Base-by-base conservation (phyloP, 2,888 invertebrate species). In the Ochropacha duplaris region DNA sequence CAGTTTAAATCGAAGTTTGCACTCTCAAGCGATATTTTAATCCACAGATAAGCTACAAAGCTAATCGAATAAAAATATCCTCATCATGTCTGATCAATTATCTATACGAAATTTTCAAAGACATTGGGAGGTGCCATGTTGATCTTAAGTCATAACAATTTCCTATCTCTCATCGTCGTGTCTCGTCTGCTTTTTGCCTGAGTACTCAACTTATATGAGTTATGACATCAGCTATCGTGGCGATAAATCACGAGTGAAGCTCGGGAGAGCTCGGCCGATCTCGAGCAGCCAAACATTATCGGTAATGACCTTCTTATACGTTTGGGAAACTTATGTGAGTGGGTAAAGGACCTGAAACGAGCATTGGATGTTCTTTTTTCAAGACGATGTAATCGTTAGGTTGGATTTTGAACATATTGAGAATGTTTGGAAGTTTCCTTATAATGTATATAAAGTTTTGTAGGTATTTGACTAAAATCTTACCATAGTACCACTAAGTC, bases 201-300 rank as follows among this genome's bases (percentile, higher is more conserved):
- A 31, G 49, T 57, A 50, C 68, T 71, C 68, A 60, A 66, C 65
- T 66, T 65, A 66, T 79, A 78, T 86, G 85, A 88, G 79, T 84
- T 88, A 88, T 88, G 86, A 86, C 77, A 79, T 82, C 79, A 83
- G 81, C 79, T 80, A 83, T 84, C 84, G 80, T 68, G 65, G 68
- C 73, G 66, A 88, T 89, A 87, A 89, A 88, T 88, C 82, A 81
- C 73, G 57, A 57, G 71, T 44, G 44, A 9, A 69, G 66, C 65
- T 63, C 58, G 61, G 60, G 49, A 62, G 58, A 58, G 57, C 66
- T 72, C 65, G 63, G 68, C 72, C 70, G 68, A 74, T 77, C 74
- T 76, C 69, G 39, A 70, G 73, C 71, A 59, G 66, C 69, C 65
- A 63, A 78, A 78, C 78, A 79, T 81, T 81, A 79, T 79, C 72